These are phyloP conservation scores for Riparia riparia DNA, from an alignment of 2,113 vertebrate species.

Conservation along the genomic window DNA sequence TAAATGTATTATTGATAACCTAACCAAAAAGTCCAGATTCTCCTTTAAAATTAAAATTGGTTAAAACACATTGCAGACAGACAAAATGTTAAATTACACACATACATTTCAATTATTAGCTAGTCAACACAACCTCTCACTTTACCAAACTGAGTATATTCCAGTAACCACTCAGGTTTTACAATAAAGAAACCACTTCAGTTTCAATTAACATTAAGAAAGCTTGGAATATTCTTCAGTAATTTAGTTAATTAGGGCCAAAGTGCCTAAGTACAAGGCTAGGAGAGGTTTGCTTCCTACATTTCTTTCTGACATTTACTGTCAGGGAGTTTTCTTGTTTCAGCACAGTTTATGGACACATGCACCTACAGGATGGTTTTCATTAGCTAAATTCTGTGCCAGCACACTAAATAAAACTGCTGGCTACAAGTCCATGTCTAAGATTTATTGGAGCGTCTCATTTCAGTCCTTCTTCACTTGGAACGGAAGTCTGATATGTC, in stretches of 20 bases:
- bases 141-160: not conserved
- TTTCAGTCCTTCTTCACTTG: not conserved
- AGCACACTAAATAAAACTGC: not conserved
- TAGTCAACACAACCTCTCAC: not conserved
- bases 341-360: not conserved
- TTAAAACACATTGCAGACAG: not conserved
- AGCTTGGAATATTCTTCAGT: not conserved
- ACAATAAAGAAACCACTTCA: not conserved
- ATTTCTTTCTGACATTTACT: slow-evolving; percentile 25
- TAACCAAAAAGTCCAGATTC: not conserved
- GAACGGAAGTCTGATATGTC: not conserved
- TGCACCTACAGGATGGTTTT: not conserved
- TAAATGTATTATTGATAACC: not conserved
- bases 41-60: not conserved
- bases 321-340: not conserved
- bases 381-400: slow-evolving; percentile 21
- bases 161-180: not conserved
- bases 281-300: not conserved
- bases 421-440: not conserved
- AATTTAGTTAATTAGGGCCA: not conserved
- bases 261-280: not conserved
- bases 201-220: not conserved
- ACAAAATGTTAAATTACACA: accelerated
- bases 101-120: not conserved
- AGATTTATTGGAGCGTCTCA: not conserved